These are phyloP conservation scores for Loris lydekkerianus DNA, from an alignment of 2,797 vertebrate genomes.

Conservation along the genomic window DNA sequence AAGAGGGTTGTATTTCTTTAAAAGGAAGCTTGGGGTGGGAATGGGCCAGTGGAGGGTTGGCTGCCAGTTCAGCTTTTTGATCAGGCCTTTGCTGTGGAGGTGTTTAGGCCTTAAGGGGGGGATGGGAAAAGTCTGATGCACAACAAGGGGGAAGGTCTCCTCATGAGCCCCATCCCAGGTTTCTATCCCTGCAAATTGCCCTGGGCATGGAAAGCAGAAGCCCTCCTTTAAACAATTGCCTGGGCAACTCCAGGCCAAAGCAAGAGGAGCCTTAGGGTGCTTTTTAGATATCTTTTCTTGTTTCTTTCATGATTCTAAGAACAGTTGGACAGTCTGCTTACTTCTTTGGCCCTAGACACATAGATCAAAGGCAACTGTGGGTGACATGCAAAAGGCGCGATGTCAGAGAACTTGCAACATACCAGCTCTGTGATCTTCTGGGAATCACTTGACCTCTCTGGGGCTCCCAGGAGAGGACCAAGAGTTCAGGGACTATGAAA, in stretches of 20 bases:
- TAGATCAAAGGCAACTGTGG: not conserved
- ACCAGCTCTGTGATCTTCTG: not conserved
- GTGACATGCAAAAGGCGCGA: not conserved
- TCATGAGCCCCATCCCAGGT: not conserved
- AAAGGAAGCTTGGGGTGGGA: slow-evolving; percentile 21
- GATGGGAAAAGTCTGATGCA: not conserved
- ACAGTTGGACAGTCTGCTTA: not conserved
- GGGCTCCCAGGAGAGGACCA: not conserved
- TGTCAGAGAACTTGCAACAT: not conserved
- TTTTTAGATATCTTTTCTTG: not conserved
- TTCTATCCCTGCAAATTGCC: not conserved
- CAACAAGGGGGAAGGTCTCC: accelerated
- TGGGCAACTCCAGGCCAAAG: not conserved
- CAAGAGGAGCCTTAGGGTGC: not conserved
- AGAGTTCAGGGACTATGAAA: not conserved
- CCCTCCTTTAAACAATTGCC: not conserved
- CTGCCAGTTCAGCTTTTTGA: not conserved
- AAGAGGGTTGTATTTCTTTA: slow-evolving; percentile 21
- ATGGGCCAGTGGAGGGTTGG: not conserved
- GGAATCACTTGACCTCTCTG: not conserved
- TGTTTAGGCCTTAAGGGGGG: not conserved
- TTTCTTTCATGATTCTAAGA: slow-evolving; percentile 21
- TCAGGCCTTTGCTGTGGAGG: not conserved
- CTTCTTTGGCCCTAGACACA: not conserved
- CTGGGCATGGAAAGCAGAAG: not conserved